These are phyloP conservation scores for Calameuta filiformis DNA, from an alignment of 2,888 invertebrate genomes.

Conservation along the genomic window DNA sequence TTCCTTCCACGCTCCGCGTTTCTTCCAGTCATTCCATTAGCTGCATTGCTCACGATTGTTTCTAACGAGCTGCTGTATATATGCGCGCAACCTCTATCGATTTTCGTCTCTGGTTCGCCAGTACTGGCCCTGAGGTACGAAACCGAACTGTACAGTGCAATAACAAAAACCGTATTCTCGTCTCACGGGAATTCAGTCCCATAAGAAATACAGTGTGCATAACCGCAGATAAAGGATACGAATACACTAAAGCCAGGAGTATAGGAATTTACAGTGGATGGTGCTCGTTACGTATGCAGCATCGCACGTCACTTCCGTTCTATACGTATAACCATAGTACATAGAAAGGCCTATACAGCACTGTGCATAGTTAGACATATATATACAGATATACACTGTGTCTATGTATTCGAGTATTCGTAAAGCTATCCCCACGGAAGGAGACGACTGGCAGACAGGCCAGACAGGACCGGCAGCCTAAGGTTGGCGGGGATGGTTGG, in stretches of 20 bases:
- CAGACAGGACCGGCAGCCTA: conserved; percentile 3
- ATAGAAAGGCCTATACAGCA: neutral
- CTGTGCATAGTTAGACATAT: conserved; percentile 18
- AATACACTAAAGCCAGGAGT: neutral
- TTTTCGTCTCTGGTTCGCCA: too few relatives aligned
- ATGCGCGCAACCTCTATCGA: too few relatives aligned
- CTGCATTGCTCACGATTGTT: neutral
- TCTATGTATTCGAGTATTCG: conserved; percentile 29
- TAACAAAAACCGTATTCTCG: neutral
- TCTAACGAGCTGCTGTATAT: neutral
- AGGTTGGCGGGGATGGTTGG: conserved; percentile 31
- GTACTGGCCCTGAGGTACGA: too few relatives aligned
- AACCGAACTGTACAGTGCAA: too few relatives aligned
- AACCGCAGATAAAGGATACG: neutral
- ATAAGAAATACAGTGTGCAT: neutral
- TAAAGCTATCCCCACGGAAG: conserved; percentile 27
- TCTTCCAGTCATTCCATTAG: neutral
- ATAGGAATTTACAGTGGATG: conserved; percentile 24
- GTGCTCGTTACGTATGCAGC: conserved; percentile 53
- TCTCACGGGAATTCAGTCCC: neutral
- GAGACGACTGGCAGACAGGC: conserved; percentile 26
- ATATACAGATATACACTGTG: conserved; percentile 14
- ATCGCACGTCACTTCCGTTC: conserved; percentile 44
- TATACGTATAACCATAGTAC: conserved; percentile 8
- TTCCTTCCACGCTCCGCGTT: neutral